These are phyloP conservation scores for Schizaphis graminum DNA, from an alignment of 2,888 invertebrate genomes.

Conservation along the genomic window DNA sequence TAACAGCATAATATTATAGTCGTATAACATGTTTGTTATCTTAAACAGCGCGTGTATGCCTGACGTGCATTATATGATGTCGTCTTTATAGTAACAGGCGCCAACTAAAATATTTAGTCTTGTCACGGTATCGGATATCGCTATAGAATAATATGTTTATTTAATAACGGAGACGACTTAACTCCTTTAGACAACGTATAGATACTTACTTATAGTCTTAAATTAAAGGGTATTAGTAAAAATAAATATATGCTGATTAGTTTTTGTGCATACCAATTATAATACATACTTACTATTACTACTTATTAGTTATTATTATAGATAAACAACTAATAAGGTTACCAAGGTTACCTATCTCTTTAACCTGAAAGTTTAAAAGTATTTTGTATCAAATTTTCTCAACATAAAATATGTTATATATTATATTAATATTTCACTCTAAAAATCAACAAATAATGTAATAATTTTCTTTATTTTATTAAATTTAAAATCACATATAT, in stretches of 20 bases:
- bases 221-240: not conserved
- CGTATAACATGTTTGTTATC: constrained; percentile 10
- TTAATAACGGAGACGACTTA: not conserved
- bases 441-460: not conserved
- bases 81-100: not conserved
- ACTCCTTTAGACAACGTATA: not conserved
- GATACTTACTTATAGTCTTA: not conserved
- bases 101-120: constrained; percentile 37
- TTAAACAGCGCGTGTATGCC: not conserved
- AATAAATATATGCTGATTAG: not conserved
- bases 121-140: constrained; percentile 38
- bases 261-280: not conserved
- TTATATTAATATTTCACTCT: not conserved
- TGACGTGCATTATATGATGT: not conserved
- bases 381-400: not conserved
- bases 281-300: not conserved
- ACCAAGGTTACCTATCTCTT: not conserved
- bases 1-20: not conserved
- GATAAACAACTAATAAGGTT: not conserved
- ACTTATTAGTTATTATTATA: not conserved
- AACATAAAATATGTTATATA: not conserved
- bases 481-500: not conserved
- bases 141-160: not conserved
- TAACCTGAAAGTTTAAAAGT: not conserved
- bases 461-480: not conserved